phyloP scores from a whole-genome alignment of 2,888 invertebrate genomes.

The Drosophila limbata region DNA sequence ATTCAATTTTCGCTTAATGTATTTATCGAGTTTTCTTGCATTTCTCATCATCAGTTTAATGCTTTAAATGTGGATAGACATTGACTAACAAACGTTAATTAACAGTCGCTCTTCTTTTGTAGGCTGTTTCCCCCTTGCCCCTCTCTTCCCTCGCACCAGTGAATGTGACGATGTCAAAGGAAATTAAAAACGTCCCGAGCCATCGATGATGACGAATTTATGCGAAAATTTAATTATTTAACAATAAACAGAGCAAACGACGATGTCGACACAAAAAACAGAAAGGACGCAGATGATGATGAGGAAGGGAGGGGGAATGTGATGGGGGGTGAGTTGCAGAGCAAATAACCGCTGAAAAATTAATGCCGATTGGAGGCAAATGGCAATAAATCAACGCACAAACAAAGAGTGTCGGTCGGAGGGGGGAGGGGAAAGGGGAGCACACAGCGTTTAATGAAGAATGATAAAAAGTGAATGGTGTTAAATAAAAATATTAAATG shows the following conservation, averaged over 20 bases:
- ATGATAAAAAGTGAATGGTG: conserved; percentile 64
- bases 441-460: conserved; percentile 68
- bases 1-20: conserved; percentile 3
- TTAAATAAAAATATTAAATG: conserved; percentile 72
- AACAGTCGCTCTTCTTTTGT: conserved; percentile 30
- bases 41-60: background rate
- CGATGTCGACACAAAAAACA: conserved; percentile 5
- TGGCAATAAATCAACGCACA: conserved; percentile 72
- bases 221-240: conserved; percentile 77
- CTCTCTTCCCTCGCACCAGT: too few species aligned
- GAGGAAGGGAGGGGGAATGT: conserved; percentile 9
- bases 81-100: conserved; percentile 27
- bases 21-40: background rate
- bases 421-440: background rate
- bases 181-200: conserved; percentile 65
- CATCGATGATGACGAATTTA: conserved; percentile 74
- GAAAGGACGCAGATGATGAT: conserved; percentile 1
- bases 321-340: conserved; percentile 17
- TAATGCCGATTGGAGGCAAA: conserved; percentile 73
- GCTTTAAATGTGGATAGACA: conserved; percentile 11
- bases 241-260: conserved; percentile 66
- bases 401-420: conserved; percentile 45
- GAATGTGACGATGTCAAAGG: conserved; percentile 58
- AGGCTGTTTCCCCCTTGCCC: background rate
- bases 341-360: conserved; percentile 72